Conservation (phyloP, 2,113 vertebrate genomes). For the Apodemus speciosus region DNA sequence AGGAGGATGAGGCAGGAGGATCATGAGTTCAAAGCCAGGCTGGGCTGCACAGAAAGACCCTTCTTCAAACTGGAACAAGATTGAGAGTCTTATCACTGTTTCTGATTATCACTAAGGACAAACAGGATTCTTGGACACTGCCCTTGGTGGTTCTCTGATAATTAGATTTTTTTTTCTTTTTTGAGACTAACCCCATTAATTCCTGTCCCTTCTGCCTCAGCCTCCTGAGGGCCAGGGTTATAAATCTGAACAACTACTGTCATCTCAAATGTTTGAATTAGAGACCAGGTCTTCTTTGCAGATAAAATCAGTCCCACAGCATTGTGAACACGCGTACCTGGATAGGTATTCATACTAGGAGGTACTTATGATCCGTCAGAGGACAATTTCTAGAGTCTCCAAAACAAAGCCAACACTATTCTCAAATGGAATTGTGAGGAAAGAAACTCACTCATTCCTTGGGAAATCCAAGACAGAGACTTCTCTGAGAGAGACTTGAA, state of each 20-base stretch:
- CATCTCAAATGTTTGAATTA: neutral
- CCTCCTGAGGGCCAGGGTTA: neutral
- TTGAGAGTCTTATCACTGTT: neutral
- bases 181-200: neutral
- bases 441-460: conserved; percentile 87
- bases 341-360: neutral
- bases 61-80: neutral
- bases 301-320: neutral
- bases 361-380: neutral
- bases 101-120: neutral
- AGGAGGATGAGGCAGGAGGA: neutral
- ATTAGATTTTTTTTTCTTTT: neutral
- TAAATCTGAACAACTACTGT: neutral
- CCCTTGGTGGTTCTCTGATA: neutral
- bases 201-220: neutral
- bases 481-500: conserved; percentile 85
- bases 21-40: neutral
- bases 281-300: neutral
- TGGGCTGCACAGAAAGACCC: too few relatives aligned
- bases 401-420: neutral
- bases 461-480: conserved; percentile 87
- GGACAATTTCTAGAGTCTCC: neutral
- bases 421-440: neutral
- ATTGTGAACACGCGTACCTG: neutral
- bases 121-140: neutral